Conservation (phyloP, 1,140 invertebrate species). For the Reticulitermes speratus region DNA sequence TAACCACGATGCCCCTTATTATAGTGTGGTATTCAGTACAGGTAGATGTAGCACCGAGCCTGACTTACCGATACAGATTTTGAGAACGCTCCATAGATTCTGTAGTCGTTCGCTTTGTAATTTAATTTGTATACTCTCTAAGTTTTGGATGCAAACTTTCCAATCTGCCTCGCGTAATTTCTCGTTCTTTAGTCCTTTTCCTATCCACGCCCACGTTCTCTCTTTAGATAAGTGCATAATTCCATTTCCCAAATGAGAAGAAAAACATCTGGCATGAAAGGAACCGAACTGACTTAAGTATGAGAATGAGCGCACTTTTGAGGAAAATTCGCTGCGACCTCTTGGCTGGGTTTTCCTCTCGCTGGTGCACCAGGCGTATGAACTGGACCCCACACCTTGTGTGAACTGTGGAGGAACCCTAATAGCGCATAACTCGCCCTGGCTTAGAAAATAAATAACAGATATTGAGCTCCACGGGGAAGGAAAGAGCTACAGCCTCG, state of each 20-base stretch:
- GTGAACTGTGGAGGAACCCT: background rate
- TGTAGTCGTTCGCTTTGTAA: background rate
- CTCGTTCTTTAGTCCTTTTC: background rate
- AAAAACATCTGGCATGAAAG: background rate
- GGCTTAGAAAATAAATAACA: conserved; percentile 17
- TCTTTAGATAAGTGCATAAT: conserved; percentile 5
- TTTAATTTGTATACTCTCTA: background rate
- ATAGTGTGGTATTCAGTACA: no score
- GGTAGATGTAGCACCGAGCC: no score
- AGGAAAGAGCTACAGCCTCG: background rate
- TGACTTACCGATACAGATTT: background rate
- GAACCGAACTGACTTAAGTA: background rate
- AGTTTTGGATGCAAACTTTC: background rate
- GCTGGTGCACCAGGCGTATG: no score
- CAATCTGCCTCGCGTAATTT: background rate
- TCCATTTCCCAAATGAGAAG: background rate
- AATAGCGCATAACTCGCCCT: background rate
- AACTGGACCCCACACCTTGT: background rate
- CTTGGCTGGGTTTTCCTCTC: background rate
- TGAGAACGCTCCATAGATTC: background rate
- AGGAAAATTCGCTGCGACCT: background rate
- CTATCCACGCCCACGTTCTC: background rate
- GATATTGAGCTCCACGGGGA: background rate
- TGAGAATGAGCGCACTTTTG: background rate
- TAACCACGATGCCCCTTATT: background rate